Evolutionary conservation across 2,113 vertebrate species (phyloP), one percentile per base, ranked within the genome.

Genomic region (Podarcis muralis): DNA sequence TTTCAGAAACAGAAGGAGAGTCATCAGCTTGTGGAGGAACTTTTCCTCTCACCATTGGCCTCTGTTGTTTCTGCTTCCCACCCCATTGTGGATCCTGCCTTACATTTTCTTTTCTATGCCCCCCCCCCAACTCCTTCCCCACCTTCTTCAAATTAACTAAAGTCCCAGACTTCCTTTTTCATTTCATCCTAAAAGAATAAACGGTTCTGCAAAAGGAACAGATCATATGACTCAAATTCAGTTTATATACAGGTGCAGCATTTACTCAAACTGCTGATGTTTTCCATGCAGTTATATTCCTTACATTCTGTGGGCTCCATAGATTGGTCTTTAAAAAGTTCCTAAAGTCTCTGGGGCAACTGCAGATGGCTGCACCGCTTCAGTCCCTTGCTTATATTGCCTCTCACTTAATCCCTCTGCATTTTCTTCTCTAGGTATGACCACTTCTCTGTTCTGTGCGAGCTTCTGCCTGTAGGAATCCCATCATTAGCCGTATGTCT

Each of bases 391-490:
- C 72, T 20, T 3, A 12, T 30, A 57, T 83, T 81, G 0, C 11
- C 80, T 43, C 57, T 90, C 22, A 20, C 53, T 57, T 77, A 71
- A 94, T 68, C 57, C 74, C 23, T 27, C 2, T 18, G n/a, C 53
- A 22, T 91, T 92, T 84, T 91, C 59, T 90, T 85, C 3, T 0
- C 0, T 87, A 99, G 99, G 96, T 99, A 99, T 4, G 98, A 99
- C 94, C 99, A 99, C 92, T 97, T 99, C 93, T 98, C 99, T 0
- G 98, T 99, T 92, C 95, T 99, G 89, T 99, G 99, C 75, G 99
- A 99, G 95, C 97, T 99, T 90, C 96, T 99, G 77, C 98, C 98
- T 0, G 96, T 99, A 91, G 98, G 97, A 3, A 95, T 99, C 81
- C 98, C 98, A 0, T 99, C 98, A 3, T 69, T 99, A 92, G 98